Conservation (phyloP, 2,113 vertebrate genomes). For the Cyanoliseus patagonus region DNA sequence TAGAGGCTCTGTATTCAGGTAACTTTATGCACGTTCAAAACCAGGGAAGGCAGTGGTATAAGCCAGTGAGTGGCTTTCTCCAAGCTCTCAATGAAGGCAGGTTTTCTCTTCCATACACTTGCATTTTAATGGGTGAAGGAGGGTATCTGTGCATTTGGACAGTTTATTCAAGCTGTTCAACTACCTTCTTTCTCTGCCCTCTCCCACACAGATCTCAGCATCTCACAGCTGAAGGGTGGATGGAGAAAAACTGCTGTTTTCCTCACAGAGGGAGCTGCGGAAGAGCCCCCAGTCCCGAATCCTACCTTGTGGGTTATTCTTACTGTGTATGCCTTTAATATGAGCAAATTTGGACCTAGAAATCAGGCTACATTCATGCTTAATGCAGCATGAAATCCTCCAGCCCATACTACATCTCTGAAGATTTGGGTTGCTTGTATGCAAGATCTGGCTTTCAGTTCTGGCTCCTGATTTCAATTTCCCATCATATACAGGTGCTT, state of each 20-base stretch:
- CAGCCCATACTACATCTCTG: background rate
- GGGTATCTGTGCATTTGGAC: background rate
- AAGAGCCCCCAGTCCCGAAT: background rate
- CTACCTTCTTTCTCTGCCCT: background rate
- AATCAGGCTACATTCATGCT: background rate
- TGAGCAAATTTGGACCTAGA: background rate
- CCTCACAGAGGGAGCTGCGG: background rate
- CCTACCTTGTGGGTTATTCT: background rate
- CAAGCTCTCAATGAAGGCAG: background rate
- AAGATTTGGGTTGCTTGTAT: background rate
- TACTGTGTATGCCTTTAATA: background rate
- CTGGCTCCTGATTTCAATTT: slow-evolving; percentile 56
- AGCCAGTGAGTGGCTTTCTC: background rate
- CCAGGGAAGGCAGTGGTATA: background rate
- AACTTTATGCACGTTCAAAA: background rate
- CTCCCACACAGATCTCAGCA: background rate
- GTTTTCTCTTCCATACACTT: background rate
- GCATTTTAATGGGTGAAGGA: background rate
- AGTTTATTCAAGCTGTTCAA: background rate
- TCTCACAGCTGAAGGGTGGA: background rate
- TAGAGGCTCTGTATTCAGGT: background rate
- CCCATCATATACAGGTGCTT: slow-evolving; percentile 5
- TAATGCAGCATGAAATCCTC: slow-evolving; percentile 17
- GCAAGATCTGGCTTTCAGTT: slow-evolving; percentile 30
- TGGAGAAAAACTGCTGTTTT: background rate